Conservation (phyloP, 2,888 invertebrate species). For the Lomographa bimaculata region DNA sequence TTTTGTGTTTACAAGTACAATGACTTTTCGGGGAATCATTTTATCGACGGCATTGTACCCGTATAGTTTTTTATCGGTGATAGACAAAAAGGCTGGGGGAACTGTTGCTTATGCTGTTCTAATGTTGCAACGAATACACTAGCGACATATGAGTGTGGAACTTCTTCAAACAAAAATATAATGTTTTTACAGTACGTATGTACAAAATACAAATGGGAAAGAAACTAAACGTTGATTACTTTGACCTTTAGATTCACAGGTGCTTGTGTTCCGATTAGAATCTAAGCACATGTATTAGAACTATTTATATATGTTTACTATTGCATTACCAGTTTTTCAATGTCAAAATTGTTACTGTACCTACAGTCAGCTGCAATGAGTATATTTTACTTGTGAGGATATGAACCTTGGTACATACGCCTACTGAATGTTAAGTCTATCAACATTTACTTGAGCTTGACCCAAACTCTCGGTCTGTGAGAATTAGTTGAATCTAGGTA, state of each 20-base stretch:
- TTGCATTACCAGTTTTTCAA: conserved; percentile 36
- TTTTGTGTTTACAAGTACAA: conserved; percentile 65
- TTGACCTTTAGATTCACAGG: conserved; percentile 47
- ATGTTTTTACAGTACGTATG: too few relatives aligned
- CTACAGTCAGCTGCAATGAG: not conserved
- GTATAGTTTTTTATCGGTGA: conserved; percentile 29
- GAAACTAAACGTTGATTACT: conserved; percentile 9
- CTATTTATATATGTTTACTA: too few relatives aligned
- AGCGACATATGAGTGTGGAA: too few relatives aligned
- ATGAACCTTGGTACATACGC: too few relatives aligned
- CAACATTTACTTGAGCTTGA: too few relatives aligned
- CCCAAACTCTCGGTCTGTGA: too few relatives aligned
- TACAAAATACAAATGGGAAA: too few relatives aligned
- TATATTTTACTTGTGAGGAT: too few relatives aligned
- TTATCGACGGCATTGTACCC: conserved; percentile 18
- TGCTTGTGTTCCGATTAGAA: conserved; percentile 48
- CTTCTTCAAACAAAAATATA: too few relatives aligned
- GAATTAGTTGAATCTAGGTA: too few relatives aligned
- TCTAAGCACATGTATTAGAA: conserved; percentile 43
- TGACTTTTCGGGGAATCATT: conserved; percentile 41
- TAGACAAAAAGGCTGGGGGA: conserved; percentile 15
- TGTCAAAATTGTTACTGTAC: conserved; percentile 34
- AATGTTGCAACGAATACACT: too few relatives aligned
- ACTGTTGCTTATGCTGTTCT: not conserved
- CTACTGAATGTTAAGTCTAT: too few relatives aligned